Conservation (phyloP, 23 tunicate species). For the Trididemnum clinides region DNA sequence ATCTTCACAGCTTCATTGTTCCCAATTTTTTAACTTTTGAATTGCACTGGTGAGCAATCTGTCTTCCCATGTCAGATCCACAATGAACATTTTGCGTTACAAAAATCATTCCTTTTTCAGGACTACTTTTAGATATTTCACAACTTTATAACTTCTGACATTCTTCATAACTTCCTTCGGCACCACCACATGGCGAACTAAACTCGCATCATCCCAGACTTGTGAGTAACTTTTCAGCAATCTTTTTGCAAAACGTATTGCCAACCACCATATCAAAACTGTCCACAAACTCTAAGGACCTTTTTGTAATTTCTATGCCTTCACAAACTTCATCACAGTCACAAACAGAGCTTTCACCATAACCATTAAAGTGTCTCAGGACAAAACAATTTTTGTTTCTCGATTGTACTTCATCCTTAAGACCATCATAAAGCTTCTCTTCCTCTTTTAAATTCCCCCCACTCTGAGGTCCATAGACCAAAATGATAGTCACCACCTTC, state of each 20-base stretch:
- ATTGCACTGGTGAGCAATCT: too few relatives aligned
- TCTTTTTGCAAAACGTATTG: neutral
- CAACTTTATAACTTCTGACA: too few relatives aligned
- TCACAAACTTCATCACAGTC: neutral
- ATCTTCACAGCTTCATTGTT: too few relatives aligned
- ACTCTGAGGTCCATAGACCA: neutral
- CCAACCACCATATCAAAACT: neutral
- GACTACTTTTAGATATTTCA: too few relatives aligned
- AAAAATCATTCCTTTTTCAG: too few relatives aligned
- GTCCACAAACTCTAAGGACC: neutral
- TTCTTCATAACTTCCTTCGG: too few relatives aligned
- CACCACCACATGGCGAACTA: too few relatives aligned
- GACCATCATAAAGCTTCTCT: neutral
- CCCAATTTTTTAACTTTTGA: too few relatives aligned
- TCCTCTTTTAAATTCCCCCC: neutral
- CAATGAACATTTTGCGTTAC: too few relatives aligned
- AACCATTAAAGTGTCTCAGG: neutral
- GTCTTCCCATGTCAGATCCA: too few relatives aligned
- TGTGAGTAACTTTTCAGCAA: neutral
- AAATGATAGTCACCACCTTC: neutral
- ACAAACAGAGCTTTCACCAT: neutral
- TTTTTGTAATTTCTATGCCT: neutral
- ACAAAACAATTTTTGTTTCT: neutral
- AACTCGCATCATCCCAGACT: too few relatives aligned
- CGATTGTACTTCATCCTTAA: neutral